These are phyloP conservation scores for Entelurus aequoreus DNA, from an alignment of 2,113 vertebrate genomes.

Conservation along the genomic window DNA sequence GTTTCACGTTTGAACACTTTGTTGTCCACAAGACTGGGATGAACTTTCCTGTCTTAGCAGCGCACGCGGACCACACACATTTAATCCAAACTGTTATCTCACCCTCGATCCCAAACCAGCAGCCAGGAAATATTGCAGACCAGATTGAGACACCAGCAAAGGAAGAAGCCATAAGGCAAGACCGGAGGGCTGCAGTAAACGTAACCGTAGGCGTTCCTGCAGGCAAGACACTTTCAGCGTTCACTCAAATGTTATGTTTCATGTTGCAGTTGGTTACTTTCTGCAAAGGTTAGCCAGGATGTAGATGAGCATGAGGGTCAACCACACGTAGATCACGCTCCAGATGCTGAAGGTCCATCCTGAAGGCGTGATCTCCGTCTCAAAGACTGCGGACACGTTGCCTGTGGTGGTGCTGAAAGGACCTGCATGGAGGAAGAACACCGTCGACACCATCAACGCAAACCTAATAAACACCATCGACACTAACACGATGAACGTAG, in stretches of 20 bases:
- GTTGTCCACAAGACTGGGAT: neutral
- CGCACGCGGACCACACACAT: too few relatives aligned
- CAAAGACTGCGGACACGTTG: slow-evolving; percentile 60
- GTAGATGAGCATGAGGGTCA: slow-evolving; percentile 57
- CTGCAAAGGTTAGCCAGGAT: slow-evolving; percentile 60
- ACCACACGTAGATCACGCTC: slow-evolving; percentile 70
- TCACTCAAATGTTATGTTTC: too few relatives aligned
- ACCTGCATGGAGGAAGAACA: slow-evolving; percentile 24
- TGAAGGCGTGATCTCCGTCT: slow-evolving; percentile 68
- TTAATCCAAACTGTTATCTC: slow-evolving; percentile 8
- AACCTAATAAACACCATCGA: too few relatives aligned
- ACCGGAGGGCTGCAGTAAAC: slow-evolving; percentile 69
- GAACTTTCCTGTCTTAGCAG: too few relatives aligned
- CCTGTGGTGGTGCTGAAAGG: slow-evolving; percentile 52
- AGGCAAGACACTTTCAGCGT: neutral
- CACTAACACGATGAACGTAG: too few relatives aligned
- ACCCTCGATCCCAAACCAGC: slow-evolving; percentile 72
- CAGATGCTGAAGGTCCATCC: slow-evolving; percentile 75
- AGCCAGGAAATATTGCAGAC: slow-evolving; percentile 67
- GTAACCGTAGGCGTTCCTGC: slow-evolving; percentile 62
- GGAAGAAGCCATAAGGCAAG: slow-evolving; percentile 68
- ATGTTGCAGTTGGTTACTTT: slow-evolving; percentile 37
- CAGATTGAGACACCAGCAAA: slow-evolving; percentile 67
- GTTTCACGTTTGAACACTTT: neutral
- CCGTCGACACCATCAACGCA: too few relatives aligned